Evolutionary conservation across 2,113 vertebrate species (phyloP).

Genomic region (Dasypus novemcinctus): DNA sequence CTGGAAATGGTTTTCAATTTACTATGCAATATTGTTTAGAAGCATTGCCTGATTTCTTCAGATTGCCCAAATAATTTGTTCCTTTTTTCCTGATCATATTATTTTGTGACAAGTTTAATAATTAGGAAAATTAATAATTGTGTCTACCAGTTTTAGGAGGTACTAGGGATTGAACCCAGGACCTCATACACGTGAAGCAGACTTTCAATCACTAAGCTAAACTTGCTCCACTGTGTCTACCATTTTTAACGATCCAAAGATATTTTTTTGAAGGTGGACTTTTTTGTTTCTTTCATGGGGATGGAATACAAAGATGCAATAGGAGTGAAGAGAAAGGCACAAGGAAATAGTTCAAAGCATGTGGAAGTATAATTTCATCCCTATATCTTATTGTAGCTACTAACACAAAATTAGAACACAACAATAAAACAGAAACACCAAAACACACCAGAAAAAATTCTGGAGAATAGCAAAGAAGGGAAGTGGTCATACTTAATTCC

Average conservation of each 20-base stretch:
- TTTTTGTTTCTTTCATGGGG: neutral
- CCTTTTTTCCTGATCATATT: neutral
- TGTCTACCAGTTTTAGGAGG: neutral
- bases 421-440: neutral
- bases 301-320: neutral
- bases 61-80: neutral
- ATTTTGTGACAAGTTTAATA: neutral
- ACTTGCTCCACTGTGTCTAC: neutral
- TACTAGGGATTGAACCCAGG: too few species aligned
- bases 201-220: too few species aligned
- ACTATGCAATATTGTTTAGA: slow-evolving; percentile 5
- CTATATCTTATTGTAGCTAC: neutral
- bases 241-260: neutral
- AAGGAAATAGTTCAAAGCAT: too few species aligned
- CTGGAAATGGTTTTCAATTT: neutral
- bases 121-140: slow-evolving; percentile 5
- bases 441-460: neutral
- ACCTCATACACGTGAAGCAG: too few species aligned
- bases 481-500: neutral
- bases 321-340: neutral
- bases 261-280: neutral
- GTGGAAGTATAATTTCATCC: too few species aligned
- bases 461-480: neutral
- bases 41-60: neutral
- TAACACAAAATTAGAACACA: slow-evolving; percentile 5